Conservation (phyloP, 2,888 invertebrate genomes). For the Scaptodrosophila latifasciaeformis region DNA sequence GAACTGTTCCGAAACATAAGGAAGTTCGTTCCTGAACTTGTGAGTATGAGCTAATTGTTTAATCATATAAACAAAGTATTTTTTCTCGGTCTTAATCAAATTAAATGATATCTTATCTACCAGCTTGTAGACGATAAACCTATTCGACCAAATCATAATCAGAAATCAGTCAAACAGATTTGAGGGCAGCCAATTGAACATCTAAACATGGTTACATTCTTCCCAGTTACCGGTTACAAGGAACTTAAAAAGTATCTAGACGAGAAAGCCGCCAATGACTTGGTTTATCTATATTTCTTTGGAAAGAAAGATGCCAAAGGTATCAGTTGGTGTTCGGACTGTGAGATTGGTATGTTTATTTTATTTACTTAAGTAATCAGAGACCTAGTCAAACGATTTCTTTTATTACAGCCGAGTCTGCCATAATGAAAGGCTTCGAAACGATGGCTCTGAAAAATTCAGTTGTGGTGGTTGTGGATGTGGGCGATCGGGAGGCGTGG, state of each 20-base stretch:
- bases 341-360: slow-evolving; percentile 81
- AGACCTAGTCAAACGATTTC: neutral
- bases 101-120: no score
- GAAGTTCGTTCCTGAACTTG: no score
- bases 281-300: slow-evolving; percentile 56
- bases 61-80: no score
- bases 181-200: no score
- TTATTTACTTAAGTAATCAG: neutral
- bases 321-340: slow-evolving; percentile 91
- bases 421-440: slow-evolving; percentile 80
- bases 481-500: slow-evolving; percentile 84
- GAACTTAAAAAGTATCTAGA: slow-evolving; percentile 39
- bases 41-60: no score
- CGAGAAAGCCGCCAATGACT: no score
- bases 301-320: slow-evolving; percentile 76
- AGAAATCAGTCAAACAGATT: no score
- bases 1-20: no score
- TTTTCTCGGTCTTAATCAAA: no score
- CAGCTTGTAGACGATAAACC: no score
- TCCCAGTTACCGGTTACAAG: slow-evolving; percentile 31
- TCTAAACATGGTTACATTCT: no score
- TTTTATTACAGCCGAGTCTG: slow-evolving; percentile 76
- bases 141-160: no score
- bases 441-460: slow-evolving; percentile 77
- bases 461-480: slow-evolving; percentile 83